phyloP scores from a whole-genome alignment of 2,113 vertebrate genomes.

The Hippocampus comes region DNA sequence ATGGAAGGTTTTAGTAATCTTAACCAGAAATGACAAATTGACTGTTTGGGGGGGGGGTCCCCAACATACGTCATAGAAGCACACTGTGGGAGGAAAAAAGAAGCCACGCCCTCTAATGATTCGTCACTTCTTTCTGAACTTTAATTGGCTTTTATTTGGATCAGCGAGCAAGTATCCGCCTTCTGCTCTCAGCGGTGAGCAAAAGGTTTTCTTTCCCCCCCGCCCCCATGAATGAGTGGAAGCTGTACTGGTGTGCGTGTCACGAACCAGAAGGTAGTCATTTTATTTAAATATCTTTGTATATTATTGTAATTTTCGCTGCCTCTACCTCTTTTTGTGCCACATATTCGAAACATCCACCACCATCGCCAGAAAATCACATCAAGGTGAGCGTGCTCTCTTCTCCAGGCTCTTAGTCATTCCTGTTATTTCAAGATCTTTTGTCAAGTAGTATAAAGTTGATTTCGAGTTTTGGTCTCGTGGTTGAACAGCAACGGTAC shows the following conservation, averaged over 20 bases:
- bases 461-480: neutral
- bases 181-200: slow-evolving; percentile 22
- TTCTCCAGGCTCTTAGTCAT: neutral
- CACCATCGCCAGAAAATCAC: neutral
- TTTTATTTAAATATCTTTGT: neutral
- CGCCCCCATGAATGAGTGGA: neutral
- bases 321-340: neutral
- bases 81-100: slow-evolving; percentile 17
- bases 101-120: slow-evolving; percentile 9
- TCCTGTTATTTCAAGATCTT: neutral
- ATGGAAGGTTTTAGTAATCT: neutral
- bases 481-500: neutral
- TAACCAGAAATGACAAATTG: neutral
- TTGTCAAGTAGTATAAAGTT: neutral
- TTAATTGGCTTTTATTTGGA: slow-evolving; percentile 32
- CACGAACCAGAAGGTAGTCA: neutral
- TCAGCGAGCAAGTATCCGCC: slow-evolving; percentile 23
- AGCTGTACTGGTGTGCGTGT: slow-evolving; percentile 29
- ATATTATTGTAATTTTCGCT: neutral
- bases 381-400: slow-evolving; percentile 50
- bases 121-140: neutral
- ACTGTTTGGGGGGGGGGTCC: slow-evolving; percentile 16
- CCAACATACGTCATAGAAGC: slow-evolving; percentile 41
- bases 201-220: slow-evolving; percentile 7
- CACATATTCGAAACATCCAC: neutral